Evolutionary conservation across 1,140 invertebrate species (phyloP), one percentile per base, ranked within the genome.

Genomic region (Oryzaephilus surinamensis): DNA sequence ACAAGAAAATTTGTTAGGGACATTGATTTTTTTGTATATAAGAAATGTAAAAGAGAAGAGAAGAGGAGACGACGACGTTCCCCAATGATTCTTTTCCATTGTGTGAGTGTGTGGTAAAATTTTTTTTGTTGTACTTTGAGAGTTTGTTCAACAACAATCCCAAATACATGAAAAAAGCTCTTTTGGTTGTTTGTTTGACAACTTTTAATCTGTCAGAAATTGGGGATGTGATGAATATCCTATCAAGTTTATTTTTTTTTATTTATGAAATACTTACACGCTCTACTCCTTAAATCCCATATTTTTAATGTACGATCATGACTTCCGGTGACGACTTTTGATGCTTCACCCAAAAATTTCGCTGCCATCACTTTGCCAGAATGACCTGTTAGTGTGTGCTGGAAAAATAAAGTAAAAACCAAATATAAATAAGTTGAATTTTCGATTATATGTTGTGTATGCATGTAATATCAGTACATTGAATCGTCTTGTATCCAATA

Each of bases 341-440:
- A 77, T 14, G 81, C 76, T 52, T 93, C 86, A 32, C 84, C 84
- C 46, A 94, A 73, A 67, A 95, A 95, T 67, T 91, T 92, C 6
- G 88, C 90, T 12, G 89, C 83, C 76, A 91, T 79, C 35, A 96
- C 91, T 73, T 97, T 97, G 19, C 82, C 89, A 57, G 84, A 88
- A 69, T 98, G 95, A 30, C 94, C 95, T 35, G 94, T 97, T 48
- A 99, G 66, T 18, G 93, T 96, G 62, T 95, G 90, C 89, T 97
- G 75, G 17, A 76, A 78, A 65, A 67, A 66, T 65, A 63, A 34
- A 45, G 41, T 52, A 38, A 40, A 12, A 39, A 39, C 6, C 4
- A 20, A 15, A 32, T 13, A n/a, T n/a, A n/a, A n/a, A n/a, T n/a
- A n/a, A n/a, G n/a, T n/a, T 6, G 21, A 23, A 6, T 23, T 23